Base-by-base conservation (phyloP, 2,888 invertebrate species). In the Phrixothrix hirtus region DNA sequence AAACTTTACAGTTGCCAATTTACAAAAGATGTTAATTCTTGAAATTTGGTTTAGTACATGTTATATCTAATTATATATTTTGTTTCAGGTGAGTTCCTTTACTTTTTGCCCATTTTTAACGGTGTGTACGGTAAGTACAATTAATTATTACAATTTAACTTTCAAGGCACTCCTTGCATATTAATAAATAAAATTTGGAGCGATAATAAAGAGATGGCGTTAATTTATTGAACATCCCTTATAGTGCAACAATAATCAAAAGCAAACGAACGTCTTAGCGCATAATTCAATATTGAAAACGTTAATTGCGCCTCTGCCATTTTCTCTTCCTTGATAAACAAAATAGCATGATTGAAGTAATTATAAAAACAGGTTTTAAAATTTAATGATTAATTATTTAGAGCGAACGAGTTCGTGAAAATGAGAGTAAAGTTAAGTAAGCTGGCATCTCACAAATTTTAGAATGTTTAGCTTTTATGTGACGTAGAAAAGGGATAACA, bases 371-470 rank as follows among this genome's bases (percentile, higher is more conserved):
- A 41, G 27, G 41, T 36, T 43, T 36, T 37, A 51, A 50, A 44
- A 50, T 37, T 43, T 50, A 50, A 50, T 32, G 48, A 48, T 54
- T 54, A 54, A 54, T 54, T 54, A 54, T 48, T 54, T 54, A 38
- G 54, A 54, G 54, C 47, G 44, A 50, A 43, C 27, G 17, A 52
- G 34, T 53, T 43, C 37, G 32, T 29, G 36, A 34, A 53, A 43
- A 47, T 48, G 49, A 27, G 54, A 27, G 39, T 38, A 47, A 53
- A 54, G 44, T 54, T 49, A 39, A 48, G 53, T 47, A 43, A 53
- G 47, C 42, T 48, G 38, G 45, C 54, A 49, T 39, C 44, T 49
- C 39, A 49, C 44, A 36, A 54, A 41, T 42, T 47, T 43, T n/a
- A 43, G 13, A 11, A 27, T 32, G 25, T 52, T 45, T 41, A 51